phyloP scores from a whole-genome alignment of 2,113 vertebrate species.

The Leiothrix lutea region DNA sequence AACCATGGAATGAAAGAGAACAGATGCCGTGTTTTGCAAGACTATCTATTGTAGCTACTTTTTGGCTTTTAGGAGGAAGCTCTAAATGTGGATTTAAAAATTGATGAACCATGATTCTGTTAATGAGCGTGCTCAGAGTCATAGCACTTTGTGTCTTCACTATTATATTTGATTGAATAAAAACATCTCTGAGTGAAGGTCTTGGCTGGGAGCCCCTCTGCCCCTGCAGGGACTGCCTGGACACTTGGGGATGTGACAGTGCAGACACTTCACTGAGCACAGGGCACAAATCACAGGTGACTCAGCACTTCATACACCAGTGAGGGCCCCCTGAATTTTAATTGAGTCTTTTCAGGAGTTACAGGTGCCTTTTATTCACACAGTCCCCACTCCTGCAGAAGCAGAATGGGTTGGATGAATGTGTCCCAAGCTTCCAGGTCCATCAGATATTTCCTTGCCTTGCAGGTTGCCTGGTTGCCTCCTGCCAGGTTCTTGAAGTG shows the following conservation, averaged over 20 bases:
- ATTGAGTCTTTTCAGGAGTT: background rate
- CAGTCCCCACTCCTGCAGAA: background rate
- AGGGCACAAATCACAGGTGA: background rate
- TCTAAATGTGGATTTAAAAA: slow-evolving; percentile 60
- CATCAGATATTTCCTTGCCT: background rate
- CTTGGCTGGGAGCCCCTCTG: background rate
- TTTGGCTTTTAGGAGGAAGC: slow-evolving; percentile 27
- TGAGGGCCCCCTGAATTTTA: background rate
- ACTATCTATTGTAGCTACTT: slow-evolving; percentile 53
- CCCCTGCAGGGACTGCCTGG: background rate
- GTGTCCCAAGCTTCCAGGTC: background rate
- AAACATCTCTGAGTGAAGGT: background rate
- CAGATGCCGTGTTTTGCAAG: slow-evolving; percentile 49
- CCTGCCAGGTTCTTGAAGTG: background rate
- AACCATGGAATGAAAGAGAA: slow-evolving; percentile 60
- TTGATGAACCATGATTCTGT: slow-evolving; percentile 29
- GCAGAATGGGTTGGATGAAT: background rate
- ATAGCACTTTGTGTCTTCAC: background rate
- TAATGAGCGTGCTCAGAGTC: background rate
- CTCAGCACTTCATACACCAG: background rate
- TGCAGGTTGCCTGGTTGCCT: rapidly evolving
- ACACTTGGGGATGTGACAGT: rapidly evolving
- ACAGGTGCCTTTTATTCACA: background rate
- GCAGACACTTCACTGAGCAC: background rate
- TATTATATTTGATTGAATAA: background rate